These are phyloP conservation scores for Nothoprocta perdicaria DNA, from an alignment of 2,113 vertebrate genomes.

Conservation along the genomic window DNA sequence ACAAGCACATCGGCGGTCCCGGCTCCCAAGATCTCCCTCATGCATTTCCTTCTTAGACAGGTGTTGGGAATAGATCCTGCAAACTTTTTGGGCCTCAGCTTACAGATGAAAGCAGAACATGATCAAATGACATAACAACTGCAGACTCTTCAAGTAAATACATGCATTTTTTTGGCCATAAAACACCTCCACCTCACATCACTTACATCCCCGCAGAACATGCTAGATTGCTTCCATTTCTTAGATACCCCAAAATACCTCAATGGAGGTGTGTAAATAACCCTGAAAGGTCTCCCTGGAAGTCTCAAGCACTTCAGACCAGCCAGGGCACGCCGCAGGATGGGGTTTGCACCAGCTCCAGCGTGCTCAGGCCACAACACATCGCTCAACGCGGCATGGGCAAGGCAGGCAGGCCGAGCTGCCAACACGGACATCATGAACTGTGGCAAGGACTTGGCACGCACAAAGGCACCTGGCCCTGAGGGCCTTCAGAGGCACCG, in stretches of 20 bases:
- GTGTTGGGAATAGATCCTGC: neutral
- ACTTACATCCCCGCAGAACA: neutral
- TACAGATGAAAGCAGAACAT: neutral
- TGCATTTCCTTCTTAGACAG: neutral
- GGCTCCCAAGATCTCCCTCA: neutral
- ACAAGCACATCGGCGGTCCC: neutral
- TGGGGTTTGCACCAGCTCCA: neutral
- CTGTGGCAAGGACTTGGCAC: neutral
- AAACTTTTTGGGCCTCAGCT: neutral
- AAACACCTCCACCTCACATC: neutral
- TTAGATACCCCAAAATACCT: neutral
- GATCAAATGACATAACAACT: neutral
- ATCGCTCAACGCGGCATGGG: fast-evolving
- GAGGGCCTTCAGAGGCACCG: neutral
- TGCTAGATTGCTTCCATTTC: neutral
- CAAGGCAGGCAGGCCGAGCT: neutral
- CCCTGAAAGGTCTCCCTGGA: neutral
- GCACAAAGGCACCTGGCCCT: neutral
- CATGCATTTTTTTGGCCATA: neutral
- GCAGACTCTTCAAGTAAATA: neutral
- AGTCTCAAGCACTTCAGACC: neutral
- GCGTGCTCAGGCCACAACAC: neutral
- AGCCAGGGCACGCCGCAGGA: neutral
- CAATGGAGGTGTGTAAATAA: neutral
- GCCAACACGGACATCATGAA: neutral